phyloP scores from a whole-genome alignment of 2,797 vertebrate species.

The Craterocephalus amniculus region DNA sequence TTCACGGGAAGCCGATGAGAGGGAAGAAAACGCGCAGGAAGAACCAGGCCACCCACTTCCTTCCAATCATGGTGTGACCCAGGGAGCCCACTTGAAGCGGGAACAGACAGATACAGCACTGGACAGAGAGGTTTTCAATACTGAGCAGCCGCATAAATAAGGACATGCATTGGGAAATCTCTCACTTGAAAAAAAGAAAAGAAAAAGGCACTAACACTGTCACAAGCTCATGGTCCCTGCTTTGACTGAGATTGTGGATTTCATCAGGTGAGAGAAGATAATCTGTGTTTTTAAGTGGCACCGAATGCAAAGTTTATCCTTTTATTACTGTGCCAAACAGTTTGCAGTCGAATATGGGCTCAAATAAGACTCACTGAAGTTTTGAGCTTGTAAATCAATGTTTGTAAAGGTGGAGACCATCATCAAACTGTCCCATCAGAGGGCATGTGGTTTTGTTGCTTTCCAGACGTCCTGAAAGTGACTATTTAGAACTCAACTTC shows the following conservation, averaged over 20 bases:
- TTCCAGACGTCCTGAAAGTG: neutral
- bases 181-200: slow-evolving; percentile 47
- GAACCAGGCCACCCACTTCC: slow-evolving; percentile 96
- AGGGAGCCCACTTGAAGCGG: slow-evolving; percentile 47
- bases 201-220: slow-evolving; percentile 76
- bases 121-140: slow-evolving; percentile 66
- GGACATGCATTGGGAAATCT: slow-evolving; percentile 58
- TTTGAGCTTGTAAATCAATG: neutral
- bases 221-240: slow-evolving; percentile 42
- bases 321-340: slow-evolving; percentile 79
- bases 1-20: slow-evolving; percentile 90
- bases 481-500: neutral
- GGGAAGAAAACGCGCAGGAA: slow-evolving; percentile 93
- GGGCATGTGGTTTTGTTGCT: neutral
- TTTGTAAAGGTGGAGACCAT: no score
- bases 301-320: slow-evolving; percentile 77
- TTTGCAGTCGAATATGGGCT: slow-evolving; percentile 44
- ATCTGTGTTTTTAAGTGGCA: slow-evolving; percentile 71
- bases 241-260: slow-evolving; percentile 54
- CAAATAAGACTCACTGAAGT: neutral
- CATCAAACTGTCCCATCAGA: neutral
- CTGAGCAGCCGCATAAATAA: slow-evolving; percentile 52
- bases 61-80: slow-evolving; percentile 87
- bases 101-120: slow-evolving; percentile 59
- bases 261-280: slow-evolving; percentile 42